Evolutionary conservation across 1,140 invertebrate genomes (phyloP), one percentile per base, ranked within the genome.

Genomic region (Papilio dardanus): DNA sequence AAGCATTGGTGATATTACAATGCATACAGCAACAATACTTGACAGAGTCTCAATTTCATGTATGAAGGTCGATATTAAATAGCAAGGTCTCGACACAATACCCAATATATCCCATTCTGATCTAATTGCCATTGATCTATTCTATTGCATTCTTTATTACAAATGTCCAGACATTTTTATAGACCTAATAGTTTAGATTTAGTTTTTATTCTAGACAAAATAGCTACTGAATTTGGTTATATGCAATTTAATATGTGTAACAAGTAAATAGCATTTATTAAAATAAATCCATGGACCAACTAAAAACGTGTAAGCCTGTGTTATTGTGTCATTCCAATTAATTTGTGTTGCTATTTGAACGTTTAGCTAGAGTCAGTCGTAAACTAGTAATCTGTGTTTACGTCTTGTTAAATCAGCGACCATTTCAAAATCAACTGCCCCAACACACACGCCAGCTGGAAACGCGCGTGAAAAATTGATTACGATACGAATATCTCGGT

Each of bases 391-490:
- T 87, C 86, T 86, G 33, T 81, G 78, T 86, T 85, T 88, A 87
- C 82, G 81, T 86, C 84, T 90, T 82, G 85, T 88, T 88, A 89
- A 86, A 75, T 79, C 82, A 83, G 77, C 79, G 74, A 85, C 83
- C 87, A 84, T 88, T 85, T 89, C 80, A 85, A 88, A 90, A 87
- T 85, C 78, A 85, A 83, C 84, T 84, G 79, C 81, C 77, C 78
- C 84, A 86, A 87, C 82, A 81, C 62, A 75, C 73, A 79, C 77
- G 58, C 77, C 74, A 50, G 68, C 46, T 77, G 71, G 42, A 74
- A 78, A 69, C 76, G 71, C 71, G 80, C 82, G 79, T 84, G 77
- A 69, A 78, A 81, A 86, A 91, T 90, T 79, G 83, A 91, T 90
- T 91, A 83, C 58, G 77, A 79, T 81, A 71, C 76, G 75, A 83